Base-by-base conservation (phyloP, 1,140 invertebrate species). In the Rhizoglyphus robini region DNA sequence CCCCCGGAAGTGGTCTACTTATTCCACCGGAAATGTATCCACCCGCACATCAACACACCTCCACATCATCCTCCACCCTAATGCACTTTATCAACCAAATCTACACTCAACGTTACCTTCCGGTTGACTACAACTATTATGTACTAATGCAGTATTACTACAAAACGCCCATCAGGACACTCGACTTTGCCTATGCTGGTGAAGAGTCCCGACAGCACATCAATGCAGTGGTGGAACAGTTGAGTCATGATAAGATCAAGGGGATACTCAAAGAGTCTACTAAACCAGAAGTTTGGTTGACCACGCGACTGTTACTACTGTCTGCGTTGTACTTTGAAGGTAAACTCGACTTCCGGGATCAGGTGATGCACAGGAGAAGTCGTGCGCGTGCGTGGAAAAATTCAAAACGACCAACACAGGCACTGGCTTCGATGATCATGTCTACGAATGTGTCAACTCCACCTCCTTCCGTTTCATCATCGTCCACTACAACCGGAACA, bases 211-310 rank as follows among this genome's bases (percentile, higher is more conserved):
- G 72, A 29, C 62, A 71, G 29, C 70, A 72, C 47, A 77, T 78
- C 5, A 78, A 78, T 69, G 63, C 71, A 0, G 76, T 76, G 68
- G 73, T 78, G 4, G 71, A 71, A 34, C 68, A 71, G 18, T 69
- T 74, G 68, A 77, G 75, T 20, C 66, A 72, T n/a, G 69, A 70
- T 15, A 76, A 73, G 68, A 76, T 78, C 15, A 71, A 73, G 38
- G 69, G 76, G 54, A 69, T 78, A 25, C 46, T 77, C 5, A 46
- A 69, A 20, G 67, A 69, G 11, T 38, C 49, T 34, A 41, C 64
- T 49, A 20, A 20, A 20, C 18, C 1, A 25, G 15, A 51, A 25
- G 8, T 11, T 25, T 51, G 15, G n/a, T 51, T 27, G 2, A 13
- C 18, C 18, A 69, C 68, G 20, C 65, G 57, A 31, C 46, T 73